A percentile compares a stretch with the other conserved stretches of the same genome.
Evolutionary conservation across 37 sponge, comb jelly and placozoan genomes (phyloP).

Genomic region (Chondrosia reniformis): DNA sequence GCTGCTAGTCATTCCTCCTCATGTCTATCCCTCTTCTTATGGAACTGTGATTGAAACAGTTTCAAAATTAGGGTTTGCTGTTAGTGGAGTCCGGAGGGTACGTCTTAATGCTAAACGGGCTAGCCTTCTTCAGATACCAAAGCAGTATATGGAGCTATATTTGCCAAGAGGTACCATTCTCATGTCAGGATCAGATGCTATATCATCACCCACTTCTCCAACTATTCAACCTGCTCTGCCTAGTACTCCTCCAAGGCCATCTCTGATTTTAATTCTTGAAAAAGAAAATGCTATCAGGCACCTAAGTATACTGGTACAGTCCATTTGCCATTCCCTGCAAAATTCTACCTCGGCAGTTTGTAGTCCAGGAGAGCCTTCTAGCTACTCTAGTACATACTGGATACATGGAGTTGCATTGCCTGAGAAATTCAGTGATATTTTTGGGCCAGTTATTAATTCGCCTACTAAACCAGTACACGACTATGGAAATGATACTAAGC

Average conservation of each 20-base stretch:
- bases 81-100: slow-evolving; percentile 47
- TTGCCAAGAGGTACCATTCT: not conserved
- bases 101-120: slow-evolving; percentile 67
- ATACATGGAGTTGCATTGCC: not conserved
- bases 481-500: not conserved
- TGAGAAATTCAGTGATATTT: not conserved
- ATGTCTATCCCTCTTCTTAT: slow-evolving; percentile 41
- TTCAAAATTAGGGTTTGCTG: slow-evolving; percentile 39
- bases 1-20: slow-evolving; percentile 47
- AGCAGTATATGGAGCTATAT: slow-evolving; percentile 19
- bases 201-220: not conserved
- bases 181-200: not conserved
- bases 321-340: not conserved
- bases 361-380: not conserved
- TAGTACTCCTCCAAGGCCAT: slow-evolving; percentile 51
- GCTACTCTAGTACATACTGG: too few relatives aligned
- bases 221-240: not conserved
- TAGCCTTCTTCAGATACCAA: slow-evolving; percentile 22
- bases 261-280: slow-evolving; percentile 38
- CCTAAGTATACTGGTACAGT: not conserved
- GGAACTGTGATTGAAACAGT: slow-evolving; percentile 33
- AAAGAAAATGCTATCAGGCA: slow-evolving; percentile 15
- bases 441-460: not conserved
- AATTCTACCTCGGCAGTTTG: not conserved
- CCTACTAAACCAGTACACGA: not conserved